Percentiles rank a stretch among this genome's conserved stretches.
Evolutionary conservation across 2,113 vertebrate species (phyloP).

Genomic region (Stegostoma tigrinum): DNA sequence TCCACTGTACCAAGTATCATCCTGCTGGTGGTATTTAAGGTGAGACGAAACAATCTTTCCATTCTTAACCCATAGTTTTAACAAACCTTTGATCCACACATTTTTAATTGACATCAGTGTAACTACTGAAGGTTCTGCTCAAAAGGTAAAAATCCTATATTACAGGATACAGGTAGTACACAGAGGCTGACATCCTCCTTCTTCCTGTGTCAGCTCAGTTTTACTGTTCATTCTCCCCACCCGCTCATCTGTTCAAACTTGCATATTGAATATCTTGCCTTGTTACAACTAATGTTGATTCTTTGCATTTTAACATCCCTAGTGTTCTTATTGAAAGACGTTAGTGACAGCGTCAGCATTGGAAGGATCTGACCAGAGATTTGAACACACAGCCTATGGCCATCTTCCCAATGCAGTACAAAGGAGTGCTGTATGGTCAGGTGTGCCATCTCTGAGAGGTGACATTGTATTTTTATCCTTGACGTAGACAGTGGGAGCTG

Average conservation of each 20-base stretch:
- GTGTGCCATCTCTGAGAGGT: background rate
- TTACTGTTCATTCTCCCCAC: background rate
- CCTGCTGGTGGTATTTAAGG: conserved; percentile 78
- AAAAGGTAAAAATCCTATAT: background rate
- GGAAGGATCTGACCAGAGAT: background rate
- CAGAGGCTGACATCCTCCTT: background rate
- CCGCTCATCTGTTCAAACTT: background rate
- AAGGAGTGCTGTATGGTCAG: background rate
- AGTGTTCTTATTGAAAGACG: background rate
- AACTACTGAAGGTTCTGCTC: background rate
- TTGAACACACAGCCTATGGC: background rate
- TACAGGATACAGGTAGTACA: background rate
- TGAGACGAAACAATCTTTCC: conserved; percentile 43
- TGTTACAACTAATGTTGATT: background rate
- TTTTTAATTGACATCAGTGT: background rate
- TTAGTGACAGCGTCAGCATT: background rate
- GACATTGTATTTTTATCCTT: too few species aligned
- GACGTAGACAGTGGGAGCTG: too few species aligned
- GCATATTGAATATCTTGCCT: background rate
- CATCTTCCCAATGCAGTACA: background rate
- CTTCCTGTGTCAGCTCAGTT: background rate
- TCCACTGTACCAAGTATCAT: conserved; percentile 76
- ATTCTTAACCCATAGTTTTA: background rate
- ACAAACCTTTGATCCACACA: background rate
- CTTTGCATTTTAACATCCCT: background rate